Percentiles rank a stretch among this genome's conserved stretches.
Conservation (phyloP, 2,797 vertebrate genomes). For the Sciurus vulgaris region DNA sequence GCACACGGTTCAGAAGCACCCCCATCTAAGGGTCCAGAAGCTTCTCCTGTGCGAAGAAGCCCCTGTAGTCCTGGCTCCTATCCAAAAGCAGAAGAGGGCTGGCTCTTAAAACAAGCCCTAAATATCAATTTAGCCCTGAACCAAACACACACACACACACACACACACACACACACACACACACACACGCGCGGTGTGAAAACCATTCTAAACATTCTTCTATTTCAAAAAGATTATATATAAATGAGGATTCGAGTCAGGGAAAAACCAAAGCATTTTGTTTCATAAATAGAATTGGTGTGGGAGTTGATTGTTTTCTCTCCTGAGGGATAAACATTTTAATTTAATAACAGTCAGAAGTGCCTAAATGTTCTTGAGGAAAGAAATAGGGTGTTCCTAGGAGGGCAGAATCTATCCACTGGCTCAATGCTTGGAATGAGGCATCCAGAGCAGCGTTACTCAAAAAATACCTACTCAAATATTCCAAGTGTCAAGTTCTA, state of each 20-base stretch:
- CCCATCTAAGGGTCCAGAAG: neutral
- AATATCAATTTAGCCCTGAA: neutral
- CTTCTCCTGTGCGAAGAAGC: neutral
- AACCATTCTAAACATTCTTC: slow-evolving; percentile 44
- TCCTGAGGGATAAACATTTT: slow-evolving; percentile 84
- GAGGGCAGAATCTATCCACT: slow-evolving; percentile 49
- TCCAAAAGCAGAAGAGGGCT: slow-evolving; percentile 11
- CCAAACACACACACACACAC: neutral
- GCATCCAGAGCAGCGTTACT: neutral
- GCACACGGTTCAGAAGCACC: neutral
- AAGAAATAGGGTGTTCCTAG: slow-evolving; percentile 71
- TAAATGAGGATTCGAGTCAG: slow-evolving; percentile 67
- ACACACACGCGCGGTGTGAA: neutral
- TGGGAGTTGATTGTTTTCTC: slow-evolving; percentile 84
- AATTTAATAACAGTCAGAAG: slow-evolving; percentile 84
- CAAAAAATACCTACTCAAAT: slow-evolving; percentile 20
- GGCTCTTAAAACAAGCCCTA: slow-evolving; percentile 40
- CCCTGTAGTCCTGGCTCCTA: neutral
- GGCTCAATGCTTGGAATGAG: slow-evolving; percentile 30
- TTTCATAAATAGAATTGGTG: slow-evolving; percentile 83
- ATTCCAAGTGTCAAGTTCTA: neutral
- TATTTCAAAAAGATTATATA: slow-evolving; percentile 70
- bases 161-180: neutral
- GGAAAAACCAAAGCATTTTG: slow-evolving; percentile 72
- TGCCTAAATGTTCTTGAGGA: slow-evolving; percentile 78